Percentiles rank a stretch among this genome's conserved stretches.
Evolutionary conservation across 2,113 vertebrate species (phyloP).

Genomic region (Triplophysa siluroides): DNA sequence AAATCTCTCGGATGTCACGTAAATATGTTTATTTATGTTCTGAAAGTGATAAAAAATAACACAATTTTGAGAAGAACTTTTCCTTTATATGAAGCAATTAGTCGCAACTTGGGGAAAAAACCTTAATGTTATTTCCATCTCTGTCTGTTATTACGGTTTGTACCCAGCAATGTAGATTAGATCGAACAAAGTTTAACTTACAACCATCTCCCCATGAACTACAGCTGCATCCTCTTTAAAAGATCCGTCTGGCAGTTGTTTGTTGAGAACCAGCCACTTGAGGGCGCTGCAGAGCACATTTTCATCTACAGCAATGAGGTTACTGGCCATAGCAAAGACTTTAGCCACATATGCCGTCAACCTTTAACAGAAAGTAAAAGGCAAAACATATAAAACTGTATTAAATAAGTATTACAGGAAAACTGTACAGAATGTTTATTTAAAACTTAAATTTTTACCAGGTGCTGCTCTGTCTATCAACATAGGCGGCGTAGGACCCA

Average conservation of each 20-base stretch:
- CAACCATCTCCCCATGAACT: conserved; percentile 73
- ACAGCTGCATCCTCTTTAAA: conserved; percentile 78
- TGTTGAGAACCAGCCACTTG: conserved; percentile 82
- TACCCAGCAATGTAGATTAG: too few relatives aligned
- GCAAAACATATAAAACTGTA: not conserved
- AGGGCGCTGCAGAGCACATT: conserved; percentile 78
- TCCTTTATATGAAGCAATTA: too few relatives aligned
- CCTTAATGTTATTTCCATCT: too few relatives aligned
- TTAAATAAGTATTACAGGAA: not conserved
- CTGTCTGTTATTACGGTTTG: too few relatives aligned
- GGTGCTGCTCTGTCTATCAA: conserved; percentile 19
- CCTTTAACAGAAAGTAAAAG: conserved; percentile 66
- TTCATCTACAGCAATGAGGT: conserved; percentile 64
- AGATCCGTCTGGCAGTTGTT: conserved; percentile 78
- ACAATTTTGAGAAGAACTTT: too few relatives aligned
- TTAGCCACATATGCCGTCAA: conserved; percentile 88
- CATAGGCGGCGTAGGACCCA: conserved; percentile 63
- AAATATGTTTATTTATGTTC: too few relatives aligned
- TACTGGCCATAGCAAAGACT: conserved; percentile 80
- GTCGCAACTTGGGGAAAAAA: too few relatives aligned
- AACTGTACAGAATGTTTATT: not conserved
- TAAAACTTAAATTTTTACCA: conserved; percentile 47
- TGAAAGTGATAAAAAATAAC: too few relatives aligned
- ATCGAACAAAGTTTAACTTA: conserved; percentile 55
- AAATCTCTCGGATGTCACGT: too few relatives aligned